Conservation (phyloP, 2,113 vertebrate genomes). For the Vulpes ferrilata region DNA sequence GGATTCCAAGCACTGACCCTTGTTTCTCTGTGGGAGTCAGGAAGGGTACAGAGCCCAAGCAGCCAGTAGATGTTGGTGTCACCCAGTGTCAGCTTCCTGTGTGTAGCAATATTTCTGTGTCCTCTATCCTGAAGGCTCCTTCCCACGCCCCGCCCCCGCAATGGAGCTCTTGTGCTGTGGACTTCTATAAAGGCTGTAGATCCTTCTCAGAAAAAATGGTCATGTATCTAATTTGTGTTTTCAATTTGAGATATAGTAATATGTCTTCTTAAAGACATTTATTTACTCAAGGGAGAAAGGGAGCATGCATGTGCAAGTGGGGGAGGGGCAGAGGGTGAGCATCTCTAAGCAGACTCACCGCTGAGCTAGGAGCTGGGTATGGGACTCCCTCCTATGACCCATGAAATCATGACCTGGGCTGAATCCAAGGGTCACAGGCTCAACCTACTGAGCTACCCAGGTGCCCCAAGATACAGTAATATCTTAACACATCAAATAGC, state of each 20-base stretch:
- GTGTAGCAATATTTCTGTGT: not conserved
- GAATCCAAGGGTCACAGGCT: not conserved
- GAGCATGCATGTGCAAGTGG: not conserved
- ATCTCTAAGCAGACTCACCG: not conserved
- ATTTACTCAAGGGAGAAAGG: not conserved
- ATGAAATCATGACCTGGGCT: not conserved
- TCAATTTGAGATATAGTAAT: constrained; percentile 10
- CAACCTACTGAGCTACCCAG: not conserved
- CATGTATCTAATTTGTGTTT: constrained; percentile 26
- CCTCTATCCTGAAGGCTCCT: not conserved
- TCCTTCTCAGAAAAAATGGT: not conserved
- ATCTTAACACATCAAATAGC: constrained; percentile 44
- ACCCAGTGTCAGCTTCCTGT: not conserved
- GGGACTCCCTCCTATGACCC: not conserved
- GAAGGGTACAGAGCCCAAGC: not conserved
- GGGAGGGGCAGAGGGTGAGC: not conserved
- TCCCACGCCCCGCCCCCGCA: too few relatives aligned
- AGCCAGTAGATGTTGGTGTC: not conserved
- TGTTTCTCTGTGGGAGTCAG: not conserved
- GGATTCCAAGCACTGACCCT: constrained; percentile 10
- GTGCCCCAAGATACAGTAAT: not conserved
- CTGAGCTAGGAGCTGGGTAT: not conserved
- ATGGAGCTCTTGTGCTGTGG: not conserved
- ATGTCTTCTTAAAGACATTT: not conserved
- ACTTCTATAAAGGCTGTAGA: not conserved